Conservation (phyloP, 2,113 vertebrate genomes). For the Odobenus rosmarus region DNA sequence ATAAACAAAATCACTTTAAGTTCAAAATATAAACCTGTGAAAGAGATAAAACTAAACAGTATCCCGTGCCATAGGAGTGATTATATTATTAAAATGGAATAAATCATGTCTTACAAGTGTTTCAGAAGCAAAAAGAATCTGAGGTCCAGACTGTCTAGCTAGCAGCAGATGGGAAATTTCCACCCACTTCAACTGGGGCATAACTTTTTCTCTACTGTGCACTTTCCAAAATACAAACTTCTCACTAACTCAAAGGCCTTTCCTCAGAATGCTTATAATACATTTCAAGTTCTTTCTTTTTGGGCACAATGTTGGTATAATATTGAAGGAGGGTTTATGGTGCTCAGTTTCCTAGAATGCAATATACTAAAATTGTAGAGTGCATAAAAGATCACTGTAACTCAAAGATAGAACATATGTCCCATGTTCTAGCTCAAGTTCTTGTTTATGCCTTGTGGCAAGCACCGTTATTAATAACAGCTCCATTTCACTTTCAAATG, state of each 20-base stretch:
- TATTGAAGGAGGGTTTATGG: not conserved
- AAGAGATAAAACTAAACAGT: not conserved
- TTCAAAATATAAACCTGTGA: not conserved
- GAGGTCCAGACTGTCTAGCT: conserved; percentile 39
- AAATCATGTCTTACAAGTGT: conserved; percentile 29
- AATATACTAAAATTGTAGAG: not conserved
- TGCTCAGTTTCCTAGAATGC: not conserved
- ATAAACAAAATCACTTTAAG: conserved; percentile 26
- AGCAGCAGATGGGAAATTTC: conserved; percentile 43
- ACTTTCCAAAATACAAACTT: conserved; percentile 44
- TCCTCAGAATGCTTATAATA: not conserved
- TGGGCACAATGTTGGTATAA: not conserved
- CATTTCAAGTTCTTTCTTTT: not conserved
- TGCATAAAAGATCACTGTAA: not conserved
- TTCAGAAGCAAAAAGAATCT: conserved; percentile 41
- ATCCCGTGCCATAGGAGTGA: not conserved
- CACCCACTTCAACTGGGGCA: conserved; percentile 30
- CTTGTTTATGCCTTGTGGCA: not conserved
- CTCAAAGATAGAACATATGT: not conserved
- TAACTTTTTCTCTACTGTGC: conserved; percentile 15
- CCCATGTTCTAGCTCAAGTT: not conserved
- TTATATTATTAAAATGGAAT: conserved; percentile 35
- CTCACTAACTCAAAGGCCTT: not conserved
- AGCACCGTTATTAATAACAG: not conserved
- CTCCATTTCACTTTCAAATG: not conserved